These are phyloP conservation scores for Rhinophrynus dorsalis DNA, from an alignment of 2,797 vertebrate genomes.

Conservation along the genomic window DNA sequence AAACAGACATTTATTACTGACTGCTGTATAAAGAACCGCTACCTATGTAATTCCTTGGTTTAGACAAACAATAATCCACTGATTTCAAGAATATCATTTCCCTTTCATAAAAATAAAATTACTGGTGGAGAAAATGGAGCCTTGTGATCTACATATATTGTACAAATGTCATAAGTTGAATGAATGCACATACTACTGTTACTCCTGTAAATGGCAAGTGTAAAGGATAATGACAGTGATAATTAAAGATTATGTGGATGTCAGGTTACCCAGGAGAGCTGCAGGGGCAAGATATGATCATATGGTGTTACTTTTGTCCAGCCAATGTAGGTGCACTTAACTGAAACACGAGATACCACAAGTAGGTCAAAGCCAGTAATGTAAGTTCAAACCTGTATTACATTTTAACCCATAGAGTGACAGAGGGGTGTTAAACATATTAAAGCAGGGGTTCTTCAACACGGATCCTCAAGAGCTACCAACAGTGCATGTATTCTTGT, in stretches of 20 bases:
- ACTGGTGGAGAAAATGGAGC: not conserved
- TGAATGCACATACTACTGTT: not conserved
- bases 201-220: not conserved
- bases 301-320: conserved; percentile 16
- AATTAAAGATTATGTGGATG: conserved; percentile 21
- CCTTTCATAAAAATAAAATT: too few species aligned
- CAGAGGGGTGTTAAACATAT: too few species aligned
- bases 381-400: not conserved
- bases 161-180: not conserved
- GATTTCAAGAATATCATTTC: too few species aligned
- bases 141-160: not conserved
- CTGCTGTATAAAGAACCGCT: too few species aligned
- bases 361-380: conserved; percentile 16
- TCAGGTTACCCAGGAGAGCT: conserved; percentile 4
- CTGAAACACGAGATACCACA: conserved; percentile 21
- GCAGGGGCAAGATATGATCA: conserved; percentile 16
- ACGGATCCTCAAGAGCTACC: too few species aligned
- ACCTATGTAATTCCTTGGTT: too few species aligned
- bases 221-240: conserved; percentile 19
- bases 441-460: too few species aligned
- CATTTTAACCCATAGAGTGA: not conserved
- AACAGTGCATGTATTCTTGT: too few species aligned
- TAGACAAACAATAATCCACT: too few species aligned
- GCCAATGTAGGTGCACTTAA: conserved; percentile 7
- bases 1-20: too few species aligned